A percentile compares a stretch with the other conserved stretches of the same genome.
These are phyloP conservation scores for Apomyelois bistriatella DNA, from an alignment of 2,888 invertebrate species.

Conservation along the genomic window DNA sequence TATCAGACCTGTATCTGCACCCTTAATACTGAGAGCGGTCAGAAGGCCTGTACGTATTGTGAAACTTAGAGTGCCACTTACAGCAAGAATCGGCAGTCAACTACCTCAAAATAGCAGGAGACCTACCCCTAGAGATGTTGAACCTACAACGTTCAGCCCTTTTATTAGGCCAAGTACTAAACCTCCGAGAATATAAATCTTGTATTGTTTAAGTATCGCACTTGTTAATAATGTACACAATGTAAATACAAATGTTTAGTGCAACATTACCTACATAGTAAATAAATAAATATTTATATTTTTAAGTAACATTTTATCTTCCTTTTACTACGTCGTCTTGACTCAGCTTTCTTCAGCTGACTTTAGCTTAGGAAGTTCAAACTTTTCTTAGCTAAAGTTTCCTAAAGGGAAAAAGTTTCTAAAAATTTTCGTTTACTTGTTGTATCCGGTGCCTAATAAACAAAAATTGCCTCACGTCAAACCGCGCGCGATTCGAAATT, in stretches of 20 bases:
- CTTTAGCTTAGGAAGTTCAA: no score
- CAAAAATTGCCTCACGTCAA: no score
- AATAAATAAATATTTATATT: constrained; percentile 32
- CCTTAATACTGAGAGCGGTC: constrained; percentile 37
- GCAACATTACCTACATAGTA: constrained; percentile 26
- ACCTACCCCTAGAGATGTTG: constrained; percentile 45
- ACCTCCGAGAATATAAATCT: constrained; percentile 48
- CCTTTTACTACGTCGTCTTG: no score
- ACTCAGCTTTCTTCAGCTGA: no score
- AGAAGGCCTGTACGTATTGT: constrained; percentile 35
- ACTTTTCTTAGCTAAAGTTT: no score
- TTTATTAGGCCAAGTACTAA: constrained; percentile 45
- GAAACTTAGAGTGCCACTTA: constrained; percentile 34
- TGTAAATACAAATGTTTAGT: constrained; percentile 35
- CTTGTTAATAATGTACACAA: constrained; percentile 50
- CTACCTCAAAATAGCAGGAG: constrained; percentile 35
- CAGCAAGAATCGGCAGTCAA: constrained; percentile 28
- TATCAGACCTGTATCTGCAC: constrained; percentile 46
- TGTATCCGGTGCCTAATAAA: no score
- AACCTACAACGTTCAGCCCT: constrained; percentile 58
- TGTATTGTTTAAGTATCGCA: constrained; percentile 31
- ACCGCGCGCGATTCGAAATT: no score
- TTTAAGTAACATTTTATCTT: not conserved
- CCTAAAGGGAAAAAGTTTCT: no score
- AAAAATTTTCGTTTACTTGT: no score